These are phyloP conservation scores for Megaceryle alcyon DNA, from an alignment of 2,797 vertebrate species.

Conservation along the genomic window DNA sequence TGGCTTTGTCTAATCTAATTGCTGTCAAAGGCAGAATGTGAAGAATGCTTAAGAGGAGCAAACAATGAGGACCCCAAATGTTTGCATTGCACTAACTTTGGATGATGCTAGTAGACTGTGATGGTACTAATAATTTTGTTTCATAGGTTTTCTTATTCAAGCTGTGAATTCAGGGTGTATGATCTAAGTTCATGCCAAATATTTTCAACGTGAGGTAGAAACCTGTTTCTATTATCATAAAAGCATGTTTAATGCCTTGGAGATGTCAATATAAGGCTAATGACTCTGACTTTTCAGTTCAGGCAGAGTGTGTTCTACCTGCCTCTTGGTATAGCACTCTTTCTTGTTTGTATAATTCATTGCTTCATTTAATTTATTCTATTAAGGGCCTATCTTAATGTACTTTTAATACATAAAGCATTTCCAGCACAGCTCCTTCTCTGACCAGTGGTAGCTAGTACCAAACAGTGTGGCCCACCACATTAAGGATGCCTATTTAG, in stretches of 20 bases:
- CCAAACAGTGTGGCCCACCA: not conserved
- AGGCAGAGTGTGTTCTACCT: not conserved
- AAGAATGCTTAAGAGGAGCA: conserved; percentile 54
- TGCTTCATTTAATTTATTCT: conserved; percentile 54
- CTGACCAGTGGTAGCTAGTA: not conserved
- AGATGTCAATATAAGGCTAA: not conserved
- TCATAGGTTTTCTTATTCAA: not conserved
- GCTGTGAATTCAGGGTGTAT: not conserved
- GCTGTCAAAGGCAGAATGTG: conserved; percentile 76
- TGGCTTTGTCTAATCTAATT: conserved; percentile 79
- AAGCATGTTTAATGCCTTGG: not conserved
- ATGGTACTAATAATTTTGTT: conserved; percentile 58
- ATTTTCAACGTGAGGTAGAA: not conserved
- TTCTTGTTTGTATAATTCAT: conserved; percentile 42
- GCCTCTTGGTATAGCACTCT: not conserved
- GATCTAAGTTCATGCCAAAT: not conserved
- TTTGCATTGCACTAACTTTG: conserved; percentile 17
- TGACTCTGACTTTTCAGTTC: not conserved
- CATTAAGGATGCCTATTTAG: not conserved
- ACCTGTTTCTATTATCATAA: not conserved
- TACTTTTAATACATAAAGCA: conserved; percentile 54
- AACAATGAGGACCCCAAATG: conserved; percentile 60
- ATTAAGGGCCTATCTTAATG: conserved; percentile 34
- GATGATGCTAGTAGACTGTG: conserved; percentile 2
- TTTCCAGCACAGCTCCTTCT: not conserved